Percentiles rank a stretch among this genome's conserved stretches.
Conservation (phyloP, 92 coral and sea anemone genomes). For the Actinernus sp. region DNA sequence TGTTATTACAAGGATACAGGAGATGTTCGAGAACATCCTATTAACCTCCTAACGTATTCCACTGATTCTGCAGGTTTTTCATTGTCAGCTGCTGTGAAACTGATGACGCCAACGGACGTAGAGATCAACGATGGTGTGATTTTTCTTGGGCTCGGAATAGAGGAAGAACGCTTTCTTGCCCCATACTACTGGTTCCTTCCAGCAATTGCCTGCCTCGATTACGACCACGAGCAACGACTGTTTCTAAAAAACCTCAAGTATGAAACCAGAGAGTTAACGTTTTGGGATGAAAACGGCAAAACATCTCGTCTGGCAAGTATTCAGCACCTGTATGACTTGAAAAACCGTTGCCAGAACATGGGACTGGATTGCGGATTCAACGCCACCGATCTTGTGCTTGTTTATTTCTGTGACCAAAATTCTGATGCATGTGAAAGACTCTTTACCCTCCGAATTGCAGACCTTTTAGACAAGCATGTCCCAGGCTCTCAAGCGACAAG, state of each 20-base stretch:
- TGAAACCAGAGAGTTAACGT: slow-evolving; percentile 21
- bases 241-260: slow-evolving; percentile 34
- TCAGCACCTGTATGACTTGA: slow-evolving; percentile 36
- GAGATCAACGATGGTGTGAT: slow-evolving; percentile 16
- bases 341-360: slow-evolving; percentile 12
- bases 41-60: slow-evolving; percentile 39
- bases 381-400: slow-evolving; percentile 35
- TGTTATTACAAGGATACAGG: slow-evolving; percentile 38
- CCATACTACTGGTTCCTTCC: slow-evolving; percentile 42
- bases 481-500: slow-evolving; percentile 52
- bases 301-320: slow-evolving; percentile 25
- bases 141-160: slow-evolving; percentile 30
- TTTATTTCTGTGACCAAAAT: slow-evolving; percentile 56
- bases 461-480: slow-evolving; percentile 29
- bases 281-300: slow-evolving; percentile 32
- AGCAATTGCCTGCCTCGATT: slow-evolving; percentile 19
- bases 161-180: slow-evolving; percentile 23
- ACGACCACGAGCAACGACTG: slow-evolving; percentile 56
- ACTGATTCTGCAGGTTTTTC: slow-evolving; percentile 71
- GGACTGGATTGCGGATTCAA: slow-evolving; percentile 53
- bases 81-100: slow-evolving; percentile 46
- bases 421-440: slow-evolving; percentile 54
- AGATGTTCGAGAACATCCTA: slow-evolving; percentile 24
- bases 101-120: slow-evolving; percentile 39
- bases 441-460: slow-evolving; percentile 27